Conservation (phyloP, 2,113 vertebrate species). For the Scophthalmus maximus region DNA sequence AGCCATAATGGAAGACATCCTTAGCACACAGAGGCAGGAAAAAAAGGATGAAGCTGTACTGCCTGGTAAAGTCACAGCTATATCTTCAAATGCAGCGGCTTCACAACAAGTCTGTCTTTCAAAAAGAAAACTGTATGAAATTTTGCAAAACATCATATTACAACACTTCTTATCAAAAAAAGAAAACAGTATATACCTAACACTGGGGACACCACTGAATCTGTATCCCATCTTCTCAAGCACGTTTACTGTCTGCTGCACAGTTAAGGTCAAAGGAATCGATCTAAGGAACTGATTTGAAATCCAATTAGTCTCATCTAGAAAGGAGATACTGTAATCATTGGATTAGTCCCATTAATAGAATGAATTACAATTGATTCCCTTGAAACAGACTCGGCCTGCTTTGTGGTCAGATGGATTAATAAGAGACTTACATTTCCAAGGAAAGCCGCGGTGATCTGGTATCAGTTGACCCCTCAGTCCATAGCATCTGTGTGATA, state of each 20-base stretch:
- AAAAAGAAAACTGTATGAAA: neutral
- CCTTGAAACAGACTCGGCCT: constrained; percentile 24
- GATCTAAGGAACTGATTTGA: constrained; percentile 10
- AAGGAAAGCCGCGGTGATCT: constrained; percentile 53
- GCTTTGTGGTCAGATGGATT: constrained; percentile 38
- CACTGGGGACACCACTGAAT: neutral
- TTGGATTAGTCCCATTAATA: constrained; percentile 39
- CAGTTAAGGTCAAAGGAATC: constrained; percentile 29
- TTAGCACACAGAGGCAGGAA: constrained; percentile 41
- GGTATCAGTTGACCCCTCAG: constrained; percentile 65
- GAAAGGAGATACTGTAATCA: constrained; percentile 33
- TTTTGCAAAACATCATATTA: neutral
- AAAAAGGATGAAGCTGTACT: constrained; percentile 42
- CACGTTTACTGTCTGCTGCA: no score
- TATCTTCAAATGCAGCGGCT: constrained; percentile 31
- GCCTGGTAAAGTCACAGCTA: constrained; percentile 15
- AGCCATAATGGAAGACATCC: constrained; percentile 60
- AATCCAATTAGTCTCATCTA: constrained; percentile 29
- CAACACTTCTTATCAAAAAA: constrained; percentile 3
- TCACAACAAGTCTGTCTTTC: constrained; percentile 11
- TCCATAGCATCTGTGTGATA: constrained; percentile 62
- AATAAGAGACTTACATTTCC: constrained; percentile 69
- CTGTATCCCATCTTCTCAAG: neutral
- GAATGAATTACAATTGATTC: constrained; percentile 58
- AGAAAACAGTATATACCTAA: no score